phyloP scores from a whole-genome alignment of 2,113 vertebrate genomes.

The Alexandromys fortis region DNA sequence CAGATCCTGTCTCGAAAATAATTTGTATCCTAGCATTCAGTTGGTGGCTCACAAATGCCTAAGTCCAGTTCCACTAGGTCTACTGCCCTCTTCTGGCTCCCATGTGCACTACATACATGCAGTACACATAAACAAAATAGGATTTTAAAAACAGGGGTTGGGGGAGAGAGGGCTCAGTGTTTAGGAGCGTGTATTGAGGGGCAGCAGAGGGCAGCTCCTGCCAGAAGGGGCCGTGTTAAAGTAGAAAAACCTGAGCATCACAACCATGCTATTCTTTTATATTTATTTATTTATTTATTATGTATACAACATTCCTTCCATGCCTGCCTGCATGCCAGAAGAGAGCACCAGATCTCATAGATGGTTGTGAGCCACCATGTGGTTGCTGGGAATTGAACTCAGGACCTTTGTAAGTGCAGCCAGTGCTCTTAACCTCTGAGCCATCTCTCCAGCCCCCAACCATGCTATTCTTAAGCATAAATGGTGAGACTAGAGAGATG shows the following conservation, averaged over 20 bases:
- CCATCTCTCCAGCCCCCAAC: neutral
- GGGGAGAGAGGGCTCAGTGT: neutral
- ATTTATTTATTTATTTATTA: too few species aligned
- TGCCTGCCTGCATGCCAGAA: too few species aligned
- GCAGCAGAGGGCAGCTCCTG: neutral
- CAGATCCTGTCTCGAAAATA: neutral
- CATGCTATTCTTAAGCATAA: neutral
- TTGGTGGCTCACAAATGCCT: neutral
- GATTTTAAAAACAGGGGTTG: neutral
- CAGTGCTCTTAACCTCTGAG: too few species aligned
- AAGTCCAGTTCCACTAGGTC: neutral
- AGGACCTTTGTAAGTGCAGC: too few species aligned
- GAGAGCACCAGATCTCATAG: too few species aligned
- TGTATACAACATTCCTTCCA: too few species aligned
- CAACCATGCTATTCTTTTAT: neutral
- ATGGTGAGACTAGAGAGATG: too few species aligned
- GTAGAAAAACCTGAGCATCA: neutral
- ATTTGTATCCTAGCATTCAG: neutral
- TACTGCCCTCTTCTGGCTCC: neutral
- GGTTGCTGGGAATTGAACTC: too few species aligned
- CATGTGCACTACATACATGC: neutral
- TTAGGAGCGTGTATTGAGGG: neutral
- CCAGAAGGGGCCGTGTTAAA: neutral
- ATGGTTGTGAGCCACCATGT: too few species aligned
- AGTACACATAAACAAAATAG: neutral